Evolutionary conservation across 2,797 vertebrate species (phyloP).

Genomic region (Gymnocypris eckloni): DNA sequence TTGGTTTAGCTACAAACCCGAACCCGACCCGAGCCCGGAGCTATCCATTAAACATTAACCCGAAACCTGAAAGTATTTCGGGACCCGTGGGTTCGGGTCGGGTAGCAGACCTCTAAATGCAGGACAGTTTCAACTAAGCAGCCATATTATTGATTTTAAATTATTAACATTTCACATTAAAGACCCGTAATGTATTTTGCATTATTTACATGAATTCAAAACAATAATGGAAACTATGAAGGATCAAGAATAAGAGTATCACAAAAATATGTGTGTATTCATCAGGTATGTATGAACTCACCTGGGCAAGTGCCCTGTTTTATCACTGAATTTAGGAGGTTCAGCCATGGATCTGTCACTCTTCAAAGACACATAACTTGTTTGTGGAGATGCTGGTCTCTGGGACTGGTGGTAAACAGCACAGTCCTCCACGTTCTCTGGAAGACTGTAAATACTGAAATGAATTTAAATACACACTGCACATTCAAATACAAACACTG

Average conservation of each 20-base stretch:
- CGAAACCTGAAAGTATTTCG: too few relatives aligned
- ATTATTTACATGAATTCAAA: neutral
- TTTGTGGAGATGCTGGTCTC: neutral
- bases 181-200: neutral
- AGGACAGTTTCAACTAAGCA: neutral
- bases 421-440: neutral
- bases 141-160: neutral
- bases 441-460: constrained; percentile 6
- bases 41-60: too few relatives aligned
- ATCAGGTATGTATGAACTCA: neutral
- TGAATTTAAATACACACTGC: too few relatives aligned
- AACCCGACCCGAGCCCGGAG: too few relatives aligned
- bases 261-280: neutral
- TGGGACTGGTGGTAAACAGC: neutral
- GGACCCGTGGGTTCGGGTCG: too few relatives aligned
- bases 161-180: neutral
- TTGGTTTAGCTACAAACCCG: too few relatives aligned
- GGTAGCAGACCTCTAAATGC: too few relatives aligned
- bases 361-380: constrained; percentile 8
- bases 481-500: too few relatives aligned
- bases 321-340: constrained; percentile 31
- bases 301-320: neutral
- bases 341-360: constrained; percentile 38
- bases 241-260: neutral
- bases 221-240: neutral